Conservation (phyloP, 2,797 vertebrate genomes). For the Lepus oiostolus region DNA sequence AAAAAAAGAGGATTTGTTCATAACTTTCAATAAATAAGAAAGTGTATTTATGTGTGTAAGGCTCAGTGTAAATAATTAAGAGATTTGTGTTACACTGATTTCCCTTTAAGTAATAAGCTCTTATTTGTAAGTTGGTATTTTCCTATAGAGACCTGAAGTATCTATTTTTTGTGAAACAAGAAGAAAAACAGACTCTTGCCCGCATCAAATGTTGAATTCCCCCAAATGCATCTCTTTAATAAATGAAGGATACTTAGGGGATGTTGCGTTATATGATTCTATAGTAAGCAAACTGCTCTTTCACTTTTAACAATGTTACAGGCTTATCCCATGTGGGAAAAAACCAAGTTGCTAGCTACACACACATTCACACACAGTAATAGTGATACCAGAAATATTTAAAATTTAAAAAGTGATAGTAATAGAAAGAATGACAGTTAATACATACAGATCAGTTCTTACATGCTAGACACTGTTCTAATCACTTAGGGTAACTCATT, state of each 20-base stretch:
- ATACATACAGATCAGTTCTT: background rate
- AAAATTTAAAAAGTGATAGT: background rate
- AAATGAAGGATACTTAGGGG: background rate
- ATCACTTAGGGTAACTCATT: background rate
- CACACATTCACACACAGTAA: background rate
- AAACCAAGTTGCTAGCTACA: background rate
- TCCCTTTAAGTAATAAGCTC: conserved; percentile 50
- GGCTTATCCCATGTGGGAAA: background rate
- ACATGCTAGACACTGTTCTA: background rate
- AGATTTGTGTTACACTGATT: background rate
- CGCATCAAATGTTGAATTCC: background rate
- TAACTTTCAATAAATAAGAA: background rate
- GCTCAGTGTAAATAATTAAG: background rate
- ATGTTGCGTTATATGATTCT: background rate
- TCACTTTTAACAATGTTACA: background rate
- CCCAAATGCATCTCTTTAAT: background rate
- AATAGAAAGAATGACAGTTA: background rate
- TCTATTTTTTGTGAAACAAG: background rate
- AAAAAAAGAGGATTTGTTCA: background rate
- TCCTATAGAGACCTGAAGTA: background rate
- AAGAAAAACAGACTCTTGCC: conserved; percentile 11
- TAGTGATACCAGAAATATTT: conserved; percentile 4
- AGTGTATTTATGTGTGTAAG: background rate
- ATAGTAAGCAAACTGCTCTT: background rate
- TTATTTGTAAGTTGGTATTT: conserved; percentile 43